Conservation (phyloP, 2,888 invertebrate genomes). For the Nezara viridula region DNA sequence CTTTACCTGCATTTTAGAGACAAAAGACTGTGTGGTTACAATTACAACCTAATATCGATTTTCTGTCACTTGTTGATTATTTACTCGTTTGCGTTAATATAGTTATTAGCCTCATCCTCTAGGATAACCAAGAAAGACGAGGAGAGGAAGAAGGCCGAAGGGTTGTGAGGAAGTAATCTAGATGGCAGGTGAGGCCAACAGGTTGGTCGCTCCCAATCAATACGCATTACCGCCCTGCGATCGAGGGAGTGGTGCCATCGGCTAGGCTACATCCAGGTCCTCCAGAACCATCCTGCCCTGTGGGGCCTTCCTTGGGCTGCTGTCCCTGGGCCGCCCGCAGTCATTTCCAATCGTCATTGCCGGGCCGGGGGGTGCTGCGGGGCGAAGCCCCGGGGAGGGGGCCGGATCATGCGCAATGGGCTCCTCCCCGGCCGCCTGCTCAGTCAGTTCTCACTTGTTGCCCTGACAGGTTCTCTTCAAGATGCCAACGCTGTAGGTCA, state of each 20-base stretch:
- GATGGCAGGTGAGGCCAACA: conserved; percentile 44
- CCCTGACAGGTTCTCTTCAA: conserved; percentile 40
- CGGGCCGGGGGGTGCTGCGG: background rate
- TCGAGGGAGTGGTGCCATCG: background rate
- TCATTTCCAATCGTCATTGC: background rate
- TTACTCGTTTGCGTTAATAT: too few species aligned
- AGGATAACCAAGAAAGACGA: background rate
- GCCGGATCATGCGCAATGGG: background rate
- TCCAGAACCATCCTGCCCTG: background rate
- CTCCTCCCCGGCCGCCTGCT: conserved; percentile 27
- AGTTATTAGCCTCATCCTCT: background rate
- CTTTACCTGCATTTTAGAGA: too few species aligned
- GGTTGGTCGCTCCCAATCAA: conserved; percentile 22
- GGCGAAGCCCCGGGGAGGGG: background rate
- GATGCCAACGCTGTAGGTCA: conserved; percentile 54
- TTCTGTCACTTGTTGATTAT: too few species aligned
- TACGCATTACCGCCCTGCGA: conserved; percentile 18
- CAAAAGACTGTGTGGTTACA: too few species aligned
- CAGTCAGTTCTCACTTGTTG: conserved; percentile 57
- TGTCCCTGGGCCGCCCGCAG: background rate
- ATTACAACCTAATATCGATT: too few species aligned
- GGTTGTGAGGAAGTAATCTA: conserved; percentile 42
- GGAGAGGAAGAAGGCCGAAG: background rate
- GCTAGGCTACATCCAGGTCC: background rate
- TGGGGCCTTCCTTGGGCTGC: background rate